Evolutionary conservation across 1,140 invertebrate genomes (phyloP), one percentile per base, ranked within the genome.

Genomic region (Homarus americanus): DNA sequence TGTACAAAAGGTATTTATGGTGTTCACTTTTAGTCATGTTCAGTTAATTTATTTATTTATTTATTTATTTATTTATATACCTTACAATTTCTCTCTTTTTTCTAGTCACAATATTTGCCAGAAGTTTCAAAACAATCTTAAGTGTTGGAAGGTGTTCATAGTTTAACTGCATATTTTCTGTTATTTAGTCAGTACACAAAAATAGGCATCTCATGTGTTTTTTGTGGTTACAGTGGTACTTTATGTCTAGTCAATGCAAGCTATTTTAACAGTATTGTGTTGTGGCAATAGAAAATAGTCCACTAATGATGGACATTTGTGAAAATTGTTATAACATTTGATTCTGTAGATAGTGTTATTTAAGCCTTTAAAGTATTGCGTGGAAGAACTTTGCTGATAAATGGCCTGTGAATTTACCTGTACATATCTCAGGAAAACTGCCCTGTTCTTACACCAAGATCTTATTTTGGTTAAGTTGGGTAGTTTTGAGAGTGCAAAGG

Each of bases 171-270:
- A 79, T 44, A 79, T 79, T 79, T 79, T 76, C 36, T 49, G 44
- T 79, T 79, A 44, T 79, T 20, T 79, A 49, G 76, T 79, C 40
- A 79, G 28, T 79, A 44, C n/a, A 79, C 76, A 79, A 49, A 44
- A 49, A 79, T 79, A 79, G 24, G 32, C 38, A 75, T 2, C 34
- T 41, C 41, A 79, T 49, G 76, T 44, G 32, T 79, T 44, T 75
- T 79, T 49, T 79, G 76, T 79, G 76, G 76, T 79, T 49, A 79
- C 40, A 79, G 20, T 38, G 36, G 40, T 44, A 79, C n/a, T 79
- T 79, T 36, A 75, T 79, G 76, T 79, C 76, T 79, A 79, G 76
- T 79, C 76, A 79, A 4, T 69, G 63, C 76, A 44, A 79, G 40
- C 32, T 79, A 79, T 32, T 44, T 44, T 36, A 44, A 44, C 75